Evolutionary conservation across 2,113 vertebrate genomes (phyloP), one percentile per base, ranked within the genome.

Genomic region (Ciconia maguari): DNA sequence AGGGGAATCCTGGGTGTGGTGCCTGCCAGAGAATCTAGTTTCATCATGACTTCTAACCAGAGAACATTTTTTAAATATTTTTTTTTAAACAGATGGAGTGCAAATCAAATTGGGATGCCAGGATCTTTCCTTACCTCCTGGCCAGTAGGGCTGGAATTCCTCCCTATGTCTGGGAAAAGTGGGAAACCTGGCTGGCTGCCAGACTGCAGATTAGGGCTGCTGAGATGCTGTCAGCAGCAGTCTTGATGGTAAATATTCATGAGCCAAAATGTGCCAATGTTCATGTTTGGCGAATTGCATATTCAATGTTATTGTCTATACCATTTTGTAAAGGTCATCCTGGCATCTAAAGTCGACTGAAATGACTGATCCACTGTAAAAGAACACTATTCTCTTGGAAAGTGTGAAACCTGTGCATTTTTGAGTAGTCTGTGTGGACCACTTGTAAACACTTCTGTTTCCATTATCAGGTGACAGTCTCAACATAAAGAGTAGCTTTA

Each of bases 201-300:
- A 96, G 83, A 34, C 49, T 94, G 83, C 61, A 87, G 69, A 87
- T 94, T 91, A 93, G 49, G 52, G 38, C 58, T 93, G 87, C 83
- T 93, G 89, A 94, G 89, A 49, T 77, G 57, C 93, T 97, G 93
- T 93, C 91, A 96, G 87, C 87, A 95, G 87, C 87, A 96, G 84
- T 89, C 83, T 93, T 66, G 32, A n/a, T 81, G 81, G 89, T 96
- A 96, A 97, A 97, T 97, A 97, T 97, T 96, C 91, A 96, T 97
- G 85, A 96, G 46, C 10, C 64, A 93, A 95, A 94, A 93, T 75
- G 70, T 93, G 94, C 91, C 94, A 71, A 89, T 95, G 92, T 94
- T 94, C 93, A 92, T 48, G 61, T 88, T 89, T 96, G 89, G 77
- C 0, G 22, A 84, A 74, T 89, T 96, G 49, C 54, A 93, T 97